These are phyloP conservation scores for Chiridota heheva DNA, from an alignment of 35 echinoderm and acorn worm species.

Conservation along the genomic window DNA sequence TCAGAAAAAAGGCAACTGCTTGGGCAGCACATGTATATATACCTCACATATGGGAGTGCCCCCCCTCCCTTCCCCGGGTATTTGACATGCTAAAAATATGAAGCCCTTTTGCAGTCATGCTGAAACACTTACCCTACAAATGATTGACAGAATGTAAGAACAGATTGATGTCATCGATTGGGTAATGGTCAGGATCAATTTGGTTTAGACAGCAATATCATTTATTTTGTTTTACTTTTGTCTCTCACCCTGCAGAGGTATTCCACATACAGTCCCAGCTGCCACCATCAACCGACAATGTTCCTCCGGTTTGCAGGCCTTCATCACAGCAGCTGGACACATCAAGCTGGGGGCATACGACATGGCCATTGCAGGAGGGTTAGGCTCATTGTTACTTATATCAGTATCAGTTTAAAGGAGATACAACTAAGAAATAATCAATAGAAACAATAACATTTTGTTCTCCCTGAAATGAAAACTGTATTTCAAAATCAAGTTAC, in stretches of 20 bases:
- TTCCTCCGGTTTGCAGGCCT: slow-evolving; percentile 91
- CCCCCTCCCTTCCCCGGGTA: no score
- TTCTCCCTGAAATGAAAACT: neutral
- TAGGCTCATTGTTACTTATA: neutral
- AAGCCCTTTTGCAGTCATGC: no score
- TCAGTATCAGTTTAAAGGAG: neutral
- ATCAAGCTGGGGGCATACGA: slow-evolving; percentile 87
- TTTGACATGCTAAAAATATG: no score
- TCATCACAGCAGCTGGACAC: slow-evolving; percentile 77
- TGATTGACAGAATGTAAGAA: neutral
- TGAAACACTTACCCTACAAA: no score
- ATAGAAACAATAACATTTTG: neutral
- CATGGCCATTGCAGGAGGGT: slow-evolving; percentile 86
- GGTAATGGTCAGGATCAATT: neutral
- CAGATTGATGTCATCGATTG: neutral
- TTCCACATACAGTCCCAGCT: slow-evolving; percentile 74
- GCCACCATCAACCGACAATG: slow-evolving; percentile 89
- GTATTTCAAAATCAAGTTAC: neutral
- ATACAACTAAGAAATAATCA: neutral
- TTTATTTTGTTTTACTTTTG: slow-evolving; percentile 31
- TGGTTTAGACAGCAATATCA: neutral
- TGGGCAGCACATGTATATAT: no score
- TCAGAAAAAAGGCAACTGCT: no score
- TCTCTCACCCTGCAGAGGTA: slow-evolving; percentile 49
- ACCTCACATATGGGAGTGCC: no score